phyloP scores from a whole-genome alignment of 1,140 invertebrate species.

The Bilobella aurantiaca region DNA sequence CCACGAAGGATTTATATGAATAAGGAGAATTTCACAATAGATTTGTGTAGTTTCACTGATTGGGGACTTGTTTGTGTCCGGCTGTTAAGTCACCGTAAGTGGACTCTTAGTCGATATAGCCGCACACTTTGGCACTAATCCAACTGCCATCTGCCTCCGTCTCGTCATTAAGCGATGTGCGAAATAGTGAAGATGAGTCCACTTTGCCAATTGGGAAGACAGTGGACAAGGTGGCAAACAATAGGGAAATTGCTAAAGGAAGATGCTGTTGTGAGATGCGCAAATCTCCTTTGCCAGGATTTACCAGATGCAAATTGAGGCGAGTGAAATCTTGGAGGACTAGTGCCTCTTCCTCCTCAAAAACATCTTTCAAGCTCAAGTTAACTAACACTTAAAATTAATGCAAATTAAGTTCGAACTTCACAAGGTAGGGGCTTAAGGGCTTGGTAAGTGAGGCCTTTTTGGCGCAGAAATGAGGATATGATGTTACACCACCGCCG shows the following conservation, averaged over 20 bases:
- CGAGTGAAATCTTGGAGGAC: too few species aligned
- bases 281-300: background rate
- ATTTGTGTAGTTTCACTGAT: background rate
- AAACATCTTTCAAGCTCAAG: background rate
- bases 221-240: background rate
- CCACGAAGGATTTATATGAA: background rate
- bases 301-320: background rate
- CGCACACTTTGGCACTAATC: background rate
- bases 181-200: background rate
- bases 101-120: too few species aligned
- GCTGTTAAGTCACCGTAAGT: too few species aligned
- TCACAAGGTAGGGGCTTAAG: background rate
- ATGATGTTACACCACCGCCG: background rate
- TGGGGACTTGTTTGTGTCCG: background rate
- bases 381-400: background rate
- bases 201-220: background rate
- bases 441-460: background rate
- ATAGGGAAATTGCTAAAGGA: background rate
- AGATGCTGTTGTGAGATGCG: background rate
- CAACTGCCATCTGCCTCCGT: background rate
- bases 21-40: background rate
- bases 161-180: too few species aligned
- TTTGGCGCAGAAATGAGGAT: background rate
- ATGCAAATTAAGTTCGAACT: background rate
- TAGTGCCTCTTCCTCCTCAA: too few species aligned